Evolutionary conservation across 2,888 invertebrate genomes (phyloP), one percentile per base, ranked within the genome.

Genomic region (Mimas tiliae): DNA sequence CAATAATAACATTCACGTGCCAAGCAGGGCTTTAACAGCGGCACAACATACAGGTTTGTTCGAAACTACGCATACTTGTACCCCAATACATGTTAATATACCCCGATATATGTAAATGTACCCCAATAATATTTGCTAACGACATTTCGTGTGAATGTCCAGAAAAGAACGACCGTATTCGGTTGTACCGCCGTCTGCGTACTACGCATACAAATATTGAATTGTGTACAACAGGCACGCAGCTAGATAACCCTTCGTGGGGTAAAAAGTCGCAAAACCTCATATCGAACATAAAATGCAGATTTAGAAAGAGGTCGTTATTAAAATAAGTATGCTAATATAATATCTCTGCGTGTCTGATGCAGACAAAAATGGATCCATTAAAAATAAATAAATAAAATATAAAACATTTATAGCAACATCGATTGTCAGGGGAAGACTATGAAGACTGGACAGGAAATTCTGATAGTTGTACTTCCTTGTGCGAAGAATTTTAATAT

Each of bases 1-100:
- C 82, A 2, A 87, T 90, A 89, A 79, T 0, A 67, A 72, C 21
- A 53, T 12, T n/a, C 47, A 65, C 64, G 19, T 50, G 42, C 58
- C 19, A 58, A 16, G 16, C 55, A 11, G 38, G 19, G 6, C 1
- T 52, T 19, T 1, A 33, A 16, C 58, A 19, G 42, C 58, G 58
- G 58, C 19, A 38, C 38, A 58, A 58, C 58, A 38, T n/a, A 58
- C 34, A 6, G 11, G 16, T 0, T 21, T 34, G 3, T 11, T 55
- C 16, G 55, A n/a, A n/a, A n/a, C n/a, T n/a, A 38, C 9, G 9
- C 9, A 1, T 11, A 38, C 55, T 48, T 50, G 19, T 50, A 52
- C 52, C 21, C 52, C 14, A 21, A 3, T 21, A 21, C 51, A 1
- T 42, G 42, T 42, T 42, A 47, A 47, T 47, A 2, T 9, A 47